A percentile compares a stretch with the other conserved stretches of the same genome.
These are phyloP conservation scores for Bostrychus sinensis DNA, from an alignment of 2,113 vertebrate species.

Conservation along the genomic window DNA sequence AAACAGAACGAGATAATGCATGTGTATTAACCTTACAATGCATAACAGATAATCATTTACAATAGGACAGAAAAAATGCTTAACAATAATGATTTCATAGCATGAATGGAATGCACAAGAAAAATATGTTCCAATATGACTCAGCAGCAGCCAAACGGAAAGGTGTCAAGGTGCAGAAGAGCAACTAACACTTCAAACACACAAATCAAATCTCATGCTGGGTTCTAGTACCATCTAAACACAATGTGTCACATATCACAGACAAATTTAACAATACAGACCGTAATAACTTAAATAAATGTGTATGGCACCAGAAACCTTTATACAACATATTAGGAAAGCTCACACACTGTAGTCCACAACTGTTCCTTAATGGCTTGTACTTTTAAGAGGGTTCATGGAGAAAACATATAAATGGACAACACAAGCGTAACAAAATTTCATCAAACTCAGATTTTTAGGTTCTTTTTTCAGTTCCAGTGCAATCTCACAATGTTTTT, in stretches of 20 bases:
- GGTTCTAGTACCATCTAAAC: slow-evolving; percentile 32
- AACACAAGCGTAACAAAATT: slow-evolving; percentile 37
- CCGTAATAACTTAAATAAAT: slow-evolving; percentile 78
- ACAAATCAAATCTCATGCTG: slow-evolving; percentile 38
- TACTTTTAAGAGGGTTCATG: slow-evolving; percentile 45
- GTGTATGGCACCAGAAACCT: slow-evolving; percentile 43
- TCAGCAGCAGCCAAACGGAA: slow-evolving; percentile 38
- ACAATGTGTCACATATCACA: slow-evolving; percentile 51
- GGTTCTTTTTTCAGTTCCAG: slow-evolving; percentile 51
- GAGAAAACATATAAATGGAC: slow-evolving; percentile 41
- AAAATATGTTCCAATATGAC: slow-evolving; percentile 15
- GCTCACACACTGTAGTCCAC: slow-evolving; percentile 47
- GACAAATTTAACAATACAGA: slow-evolving; percentile 53
- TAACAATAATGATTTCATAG: slow-evolving; percentile 29
- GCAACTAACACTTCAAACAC: slow-evolving; percentile 22
- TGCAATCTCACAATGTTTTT: slow-evolving; percentile 7
- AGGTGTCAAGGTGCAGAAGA: slow-evolving; percentile 39
- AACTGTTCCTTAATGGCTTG: slow-evolving; percentile 56
- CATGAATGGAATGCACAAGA: slow-evolving; percentile 35
- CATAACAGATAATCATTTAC: slow-evolving; percentile 42
- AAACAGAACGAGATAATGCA: slow-evolving; percentile 23
- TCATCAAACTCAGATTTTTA: slow-evolving; percentile 25
- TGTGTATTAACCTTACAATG: slow-evolving; percentile 47
- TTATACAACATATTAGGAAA: slow-evolving; percentile 58
- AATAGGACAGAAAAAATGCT: slow-evolving; percentile 42